Base-by-base conservation (phyloP, 2,888 invertebrate species). In the Lottia gigantea region DNA sequence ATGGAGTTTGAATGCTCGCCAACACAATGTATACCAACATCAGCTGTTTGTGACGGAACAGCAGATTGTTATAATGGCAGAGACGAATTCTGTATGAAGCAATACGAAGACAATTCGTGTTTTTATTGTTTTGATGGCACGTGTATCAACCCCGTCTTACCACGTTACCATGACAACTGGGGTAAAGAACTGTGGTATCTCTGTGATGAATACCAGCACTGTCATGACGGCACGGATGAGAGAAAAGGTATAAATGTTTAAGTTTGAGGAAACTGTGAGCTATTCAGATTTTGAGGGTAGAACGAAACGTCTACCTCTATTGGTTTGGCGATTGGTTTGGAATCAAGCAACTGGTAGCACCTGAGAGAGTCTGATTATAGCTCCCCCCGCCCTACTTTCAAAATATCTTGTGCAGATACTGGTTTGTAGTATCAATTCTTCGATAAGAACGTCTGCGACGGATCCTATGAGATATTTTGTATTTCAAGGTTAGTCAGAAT, bases 191-290 rank as follows among this genome's bases (percentile, higher is more conserved):
- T 79, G 40, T 81, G 81, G 79, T 83, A 73, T 67, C 70, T 83
- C n/a, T 83, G 83, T 74, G 83, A 83, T 66, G 75, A 74, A 1
- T 65, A 71, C 19, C 25, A 62, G 0, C 83, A 83, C 71, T 83
- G 83, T 67, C 55, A 66, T 12, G 82, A 83, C 61, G 78, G 77
- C 6, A 78, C 78, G 47, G 83, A 83, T 62, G 83, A 83, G 67
- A 67, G 75, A 23, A 66, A 71, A 68, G 80, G 83, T 81, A 68
- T 11, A 8, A 4, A 3, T 40, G 3, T 31, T 31, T 4, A 31
- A n/a, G n/a, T n/a, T n/a, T n/a, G n/a, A n/a, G n/a, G n/a, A n/a
- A n/a, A n/a, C n/a, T n/a, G n/a, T n/a, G n/a, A n/a, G n/a, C n/a
- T n/a, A n/a, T n/a, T n/a, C n/a, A n/a, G n/a, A n/a, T n/a, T n/a